Percentiles rank a stretch among this genome's conserved stretches.
Evolutionary conservation across 2,888 invertebrate species (phyloP).

Genomic region (Cephus sareptanus): DNA sequence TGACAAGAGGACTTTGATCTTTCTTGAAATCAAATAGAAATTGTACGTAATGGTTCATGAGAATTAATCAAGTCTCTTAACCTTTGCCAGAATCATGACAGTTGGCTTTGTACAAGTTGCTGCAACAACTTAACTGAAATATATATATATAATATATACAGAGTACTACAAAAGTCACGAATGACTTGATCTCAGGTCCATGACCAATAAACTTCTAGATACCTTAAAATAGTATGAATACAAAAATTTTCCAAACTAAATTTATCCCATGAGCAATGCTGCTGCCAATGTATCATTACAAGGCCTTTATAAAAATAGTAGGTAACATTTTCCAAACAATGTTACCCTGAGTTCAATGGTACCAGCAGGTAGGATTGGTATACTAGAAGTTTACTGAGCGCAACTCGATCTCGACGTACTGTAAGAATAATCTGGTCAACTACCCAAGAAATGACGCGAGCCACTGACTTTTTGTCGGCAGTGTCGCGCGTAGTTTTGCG

Average conservation of each 20-base stretch:
- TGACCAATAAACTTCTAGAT: background rate
- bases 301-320: background rate
- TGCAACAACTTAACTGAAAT: background rate
- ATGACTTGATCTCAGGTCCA: background rate
- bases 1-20: background rate
- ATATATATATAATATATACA: background rate
- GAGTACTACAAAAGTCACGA: background rate
- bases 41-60: background rate
- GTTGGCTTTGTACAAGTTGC: background rate
- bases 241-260: background rate
- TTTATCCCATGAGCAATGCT: background rate
- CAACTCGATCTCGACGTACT: background rate
- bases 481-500: constrained; percentile 36
- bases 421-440: background rate
- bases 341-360: background rate
- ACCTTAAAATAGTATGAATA: background rate
- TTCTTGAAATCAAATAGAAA: background rate
- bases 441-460: constrained; percentile 1
- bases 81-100: background rate
- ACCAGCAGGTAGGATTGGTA: background rate
- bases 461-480: constrained; percentile 12
- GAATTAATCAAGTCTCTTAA: background rate
- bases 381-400: background rate
- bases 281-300: background rate
- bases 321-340: background rate